phyloP scores from a whole-genome alignment of 1,140 invertebrate species.

The Episyrphus balteatus region DNA sequence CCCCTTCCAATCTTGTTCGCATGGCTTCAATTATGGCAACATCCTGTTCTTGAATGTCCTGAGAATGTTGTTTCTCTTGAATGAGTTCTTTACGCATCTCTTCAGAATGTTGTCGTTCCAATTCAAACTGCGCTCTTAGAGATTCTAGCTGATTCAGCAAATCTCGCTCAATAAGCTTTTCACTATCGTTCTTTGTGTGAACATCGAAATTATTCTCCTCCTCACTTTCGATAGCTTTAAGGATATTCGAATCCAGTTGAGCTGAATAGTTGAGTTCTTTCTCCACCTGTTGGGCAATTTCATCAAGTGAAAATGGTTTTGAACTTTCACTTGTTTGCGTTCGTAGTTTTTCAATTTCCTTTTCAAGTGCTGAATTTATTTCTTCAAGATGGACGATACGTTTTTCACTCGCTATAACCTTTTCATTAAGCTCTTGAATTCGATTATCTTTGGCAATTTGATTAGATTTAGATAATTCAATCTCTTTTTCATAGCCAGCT shows the following conservation, averaged over 20 bases:
- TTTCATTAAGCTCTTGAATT: conserved; percentile 15
- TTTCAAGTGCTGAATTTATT: conserved; percentile 16
- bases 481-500: background rate
- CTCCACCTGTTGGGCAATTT: conserved; percentile 44
- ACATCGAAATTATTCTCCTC: conserved; percentile 39
- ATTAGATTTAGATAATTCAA: background rate
- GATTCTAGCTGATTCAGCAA: conserved; percentile 28
- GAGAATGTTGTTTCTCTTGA: conserved; percentile 39
- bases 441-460: background rate
- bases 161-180: conserved; percentile 26
- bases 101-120: conserved; percentile 37
- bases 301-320: conserved; percentile 41
- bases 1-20: conserved; percentile 46
- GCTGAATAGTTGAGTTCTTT: conserved; percentile 48
- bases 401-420: conserved; percentile 13
- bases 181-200: conserved; percentile 35
- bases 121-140: conserved; percentile 37
- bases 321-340: conserved; percentile 19
- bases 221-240: conserved; percentile 43
- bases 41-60: conserved; percentile 46
- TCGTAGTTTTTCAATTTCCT: conserved; percentile 23
- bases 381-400: conserved; percentile 13
- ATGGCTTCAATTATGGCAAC: conserved; percentile 50
- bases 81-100: conserved; percentile 41
- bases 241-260: conserved; percentile 44